Evolutionary conservation across 2,797 vertebrate species (phyloP).

Genomic region (Schizothorax lantsangensis): DNA sequence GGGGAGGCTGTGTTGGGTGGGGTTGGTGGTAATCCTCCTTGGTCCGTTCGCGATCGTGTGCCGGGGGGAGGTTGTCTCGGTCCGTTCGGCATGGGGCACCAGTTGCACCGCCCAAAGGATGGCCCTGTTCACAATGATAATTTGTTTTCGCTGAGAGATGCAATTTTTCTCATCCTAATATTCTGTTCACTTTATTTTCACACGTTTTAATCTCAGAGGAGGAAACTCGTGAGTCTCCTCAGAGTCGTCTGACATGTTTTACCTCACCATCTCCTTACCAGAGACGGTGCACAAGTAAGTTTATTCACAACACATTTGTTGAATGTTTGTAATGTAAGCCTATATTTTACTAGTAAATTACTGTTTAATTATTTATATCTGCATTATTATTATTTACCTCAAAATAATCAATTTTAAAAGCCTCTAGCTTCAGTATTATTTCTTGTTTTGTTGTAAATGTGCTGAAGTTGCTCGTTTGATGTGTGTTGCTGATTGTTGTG

Average conservation of each 20-base stretch:
- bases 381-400: too few relatives aligned
- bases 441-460: background rate
- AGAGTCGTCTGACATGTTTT: background rate
- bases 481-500: background rate
- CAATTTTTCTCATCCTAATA: background rate
- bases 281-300: constrained; percentile 30
- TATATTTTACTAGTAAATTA: too few relatives aligned
- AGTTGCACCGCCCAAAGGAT: too few relatives aligned
- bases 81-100: too few relatives aligned
- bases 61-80: too few relatives aligned
- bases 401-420: background rate
- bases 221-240: background rate
- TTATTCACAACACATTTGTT: background rate
- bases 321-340: background rate
- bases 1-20: too few relatives aligned
- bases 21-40: too few relatives aligned
- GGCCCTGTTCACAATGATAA: too few relatives aligned
- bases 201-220: background rate
- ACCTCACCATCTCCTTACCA: background rate
- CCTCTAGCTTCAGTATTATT: background rate
- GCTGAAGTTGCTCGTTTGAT: too few relatives aligned
- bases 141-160: background rate
- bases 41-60: too few relatives aligned
- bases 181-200: background rate
- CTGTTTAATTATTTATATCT: background rate